Conservation (phyloP, 1,140 invertebrate genomes). For the Bombyx mandarina region DNA sequence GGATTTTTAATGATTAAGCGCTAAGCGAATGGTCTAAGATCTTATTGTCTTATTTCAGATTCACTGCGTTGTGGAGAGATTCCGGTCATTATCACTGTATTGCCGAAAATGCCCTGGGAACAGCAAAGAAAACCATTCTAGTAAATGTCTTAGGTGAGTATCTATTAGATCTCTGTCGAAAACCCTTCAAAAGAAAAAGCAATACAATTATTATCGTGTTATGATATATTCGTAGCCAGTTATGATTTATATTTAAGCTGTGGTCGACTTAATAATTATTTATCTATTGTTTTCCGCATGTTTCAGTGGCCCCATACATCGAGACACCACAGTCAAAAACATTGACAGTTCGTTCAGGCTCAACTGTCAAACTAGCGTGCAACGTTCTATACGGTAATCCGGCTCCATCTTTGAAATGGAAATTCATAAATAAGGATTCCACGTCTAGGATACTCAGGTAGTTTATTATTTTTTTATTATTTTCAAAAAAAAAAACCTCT, state of each 20-base stretch:
- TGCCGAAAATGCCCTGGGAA: conserved; percentile 14
- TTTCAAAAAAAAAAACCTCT: no score
- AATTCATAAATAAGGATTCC: conserved; percentile 27
- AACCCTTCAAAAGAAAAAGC: no score
- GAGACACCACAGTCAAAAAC: conserved; percentile 17
- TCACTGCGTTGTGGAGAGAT: conserved; percentile 1
- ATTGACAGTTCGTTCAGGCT: conserved; percentile 15
- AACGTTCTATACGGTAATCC: conserved; percentile 29
- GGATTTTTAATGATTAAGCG: no score
- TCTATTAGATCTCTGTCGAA: no score
- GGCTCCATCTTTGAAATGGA: conserved; percentile 29
- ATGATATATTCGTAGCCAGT: no score
- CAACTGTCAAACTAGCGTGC: conserved; percentile 21
- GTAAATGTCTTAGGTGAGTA: conserved; percentile 13
- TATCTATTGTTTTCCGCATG: conserved; percentile 3
- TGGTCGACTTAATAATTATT: background rate
- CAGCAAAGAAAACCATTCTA: conserved; percentile 6
- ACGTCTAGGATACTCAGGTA: conserved; percentile 21
- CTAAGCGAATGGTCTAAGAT: no score
- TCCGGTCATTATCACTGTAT: conserved; percentile 18
- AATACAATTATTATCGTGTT: no score
- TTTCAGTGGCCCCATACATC: conserved; percentile 37
- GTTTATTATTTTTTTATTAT: conserved; percentile 14
- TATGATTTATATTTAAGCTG: no score
- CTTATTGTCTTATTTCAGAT: conserved; percentile 1